Evolutionary conservation across 2,888 invertebrate species (phyloP), one percentile per base, ranked within the genome.

Genomic region (Plebejus argus): DNA sequence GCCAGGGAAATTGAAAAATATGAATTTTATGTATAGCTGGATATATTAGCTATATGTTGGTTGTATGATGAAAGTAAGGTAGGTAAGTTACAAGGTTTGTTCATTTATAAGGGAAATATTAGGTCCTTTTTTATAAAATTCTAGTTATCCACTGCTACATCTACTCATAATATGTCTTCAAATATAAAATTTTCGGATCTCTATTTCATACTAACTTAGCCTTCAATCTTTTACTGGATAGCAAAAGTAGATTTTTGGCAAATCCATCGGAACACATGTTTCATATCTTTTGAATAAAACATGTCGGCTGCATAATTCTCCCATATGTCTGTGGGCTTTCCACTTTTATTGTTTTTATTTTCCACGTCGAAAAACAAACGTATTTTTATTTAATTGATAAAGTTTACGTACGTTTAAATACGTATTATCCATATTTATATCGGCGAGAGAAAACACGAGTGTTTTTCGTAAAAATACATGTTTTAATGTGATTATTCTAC

Each of bases 291-390:
- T 93, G 93, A 92, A 93, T 93, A 92, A 93, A 87, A 90, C 91
- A 92, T 91, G 39, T 84, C 53, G 18, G 53, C 85, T 91, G 91
- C 91, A 92, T 92, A 91, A 90, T 90, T 89, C 90, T 88, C 87
- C 89, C 88, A 88, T 91, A 90, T 86, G 86, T 89, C 81, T 78
- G n/a, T 71, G 71, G 71, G 71, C 35, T 8, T 20, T 39, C 71
- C 71, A 39, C 71, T 39, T 39, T 71, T 71, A 39, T 71, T 71
- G 39, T 71, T 71, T 39, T n/a, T 39, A 39, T n/a, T 71, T 35
- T 39, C n/a, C 71, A 39, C n/a, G n/a, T 18, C n/a, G 18, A 70
- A 71, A 70, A 35, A 71, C 71, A 39, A 71, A 39, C 39, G 35
- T 71, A 20, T 71, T 39, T 71, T 71, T 39, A 71, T 71, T 71